These are phyloP conservation scores for Ruditapes philippinarum DNA, from an alignment of 1,140 invertebrate species.

Conservation along the genomic window DNA sequence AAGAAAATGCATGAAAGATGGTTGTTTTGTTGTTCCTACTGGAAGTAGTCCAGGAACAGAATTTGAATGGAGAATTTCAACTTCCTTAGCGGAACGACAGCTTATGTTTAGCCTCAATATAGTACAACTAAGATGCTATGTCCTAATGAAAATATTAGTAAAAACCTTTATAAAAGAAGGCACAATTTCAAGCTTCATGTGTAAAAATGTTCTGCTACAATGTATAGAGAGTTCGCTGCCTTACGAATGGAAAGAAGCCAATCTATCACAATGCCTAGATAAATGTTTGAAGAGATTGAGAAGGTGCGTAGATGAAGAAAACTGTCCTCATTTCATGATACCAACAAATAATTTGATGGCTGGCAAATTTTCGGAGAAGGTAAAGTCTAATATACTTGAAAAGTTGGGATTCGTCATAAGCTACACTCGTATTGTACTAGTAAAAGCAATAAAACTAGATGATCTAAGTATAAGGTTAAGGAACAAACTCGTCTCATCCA, in stretches of 20 bases:
- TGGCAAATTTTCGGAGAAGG: neutral
- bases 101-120: conserved; percentile 14
- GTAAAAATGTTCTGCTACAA: neutral
- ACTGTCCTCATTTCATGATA: neutral
- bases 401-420: neutral
- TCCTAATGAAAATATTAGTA: conserved; percentile 5
- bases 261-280: neutral
- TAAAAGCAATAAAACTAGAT: neutral
- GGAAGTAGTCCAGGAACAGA: neutral
- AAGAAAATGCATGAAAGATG: neutral
- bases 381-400: neutral
- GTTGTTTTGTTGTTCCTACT: conserved; percentile 1
- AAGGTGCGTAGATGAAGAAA: neutral
- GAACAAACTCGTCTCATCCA: neutral
- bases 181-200: neutral
- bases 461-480: neutral
- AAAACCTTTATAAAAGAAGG: neutral
- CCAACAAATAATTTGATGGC: neutral
- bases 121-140: neutral
- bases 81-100: conserved; percentile 8
- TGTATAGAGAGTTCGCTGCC: neutral
- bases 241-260: neutral
- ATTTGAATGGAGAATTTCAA: conserved; percentile 27
- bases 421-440: neutral
- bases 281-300: neutral